Evolutionary conservation across 2,797 vertebrate species (phyloP), one percentile per base, ranked within the genome.

Genomic region (Malurus splendens): DNA sequence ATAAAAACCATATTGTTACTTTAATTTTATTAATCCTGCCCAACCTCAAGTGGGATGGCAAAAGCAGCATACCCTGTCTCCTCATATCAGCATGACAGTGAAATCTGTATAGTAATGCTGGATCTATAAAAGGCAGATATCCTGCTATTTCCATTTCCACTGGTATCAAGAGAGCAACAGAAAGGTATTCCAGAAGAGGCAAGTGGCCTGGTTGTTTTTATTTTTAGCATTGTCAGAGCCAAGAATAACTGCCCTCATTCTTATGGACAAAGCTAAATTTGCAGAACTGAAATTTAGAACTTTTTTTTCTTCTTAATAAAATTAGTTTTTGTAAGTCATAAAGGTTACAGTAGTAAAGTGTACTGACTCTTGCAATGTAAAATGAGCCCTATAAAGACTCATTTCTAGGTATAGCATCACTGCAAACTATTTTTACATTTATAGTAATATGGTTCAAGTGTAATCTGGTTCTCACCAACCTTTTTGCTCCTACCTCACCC

Each of bases 211-310:
- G 14, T 65, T 55, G 33, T 52, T 92, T 82, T 88, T 77, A 74
- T 55, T 86, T 86, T 84, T 60, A 80, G 24, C 10, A 19, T 28
- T 77, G 51, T 78, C 61, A 68, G 44, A 80, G 19, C 44, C 33
- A 85, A 61, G 62, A 92, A 90, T 82, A 94, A 48, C 18, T 86
- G 67, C 22, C n/a, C 70, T 91, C 44, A 65, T 67, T 87, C 36
- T 74, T 59, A 72, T 1, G 27, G 55, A 67, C 33, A 74, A 76
- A 52, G 25, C 28, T 82, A 82, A 82, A 85, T 59, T 82, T 85
- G 12, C 33, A 89, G 33, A 87, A 85, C 4, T 89, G 32, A 52
- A 59, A 84, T 73, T 36, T 28, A 59, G 60, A 82, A 38, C 24
- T 25, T 18, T 16, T 62, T 32, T 36, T 76, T 39, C 9, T 65